These are phyloP conservation scores for Vanessa tameamea DNA, from an alignment of 1,140 invertebrate genomes.

Conservation along the genomic window DNA sequence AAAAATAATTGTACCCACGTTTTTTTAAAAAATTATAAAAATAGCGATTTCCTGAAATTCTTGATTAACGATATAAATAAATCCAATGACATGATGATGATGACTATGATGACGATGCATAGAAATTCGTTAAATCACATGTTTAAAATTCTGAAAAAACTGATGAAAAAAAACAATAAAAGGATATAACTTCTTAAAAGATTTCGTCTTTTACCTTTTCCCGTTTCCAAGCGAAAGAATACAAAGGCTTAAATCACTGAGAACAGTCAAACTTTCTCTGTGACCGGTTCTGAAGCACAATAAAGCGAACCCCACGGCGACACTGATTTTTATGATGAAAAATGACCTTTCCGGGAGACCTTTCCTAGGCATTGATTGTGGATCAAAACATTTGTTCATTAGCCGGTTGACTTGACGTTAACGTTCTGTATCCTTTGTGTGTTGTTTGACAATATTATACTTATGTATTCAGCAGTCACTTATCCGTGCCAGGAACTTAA, in stretches of 20 bases:
- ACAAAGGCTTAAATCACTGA: slow-evolving; percentile 25
- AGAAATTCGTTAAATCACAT: neutral
- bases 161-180: neutral
- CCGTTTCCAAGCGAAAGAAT: slow-evolving; percentile 8
- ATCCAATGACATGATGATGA: too few relatives aligned
- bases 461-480: too few relatives aligned
- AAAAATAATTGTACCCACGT: neutral
- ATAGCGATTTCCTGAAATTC: too few relatives aligned
- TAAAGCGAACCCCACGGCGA: slow-evolving; percentile 49
- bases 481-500: too few relatives aligned
- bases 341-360: slow-evolving; percentile 46
- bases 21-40: neutral
- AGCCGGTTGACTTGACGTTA: slow-evolving; percentile 42
- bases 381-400: slow-evolving; percentile 67
- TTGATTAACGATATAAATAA: too few relatives aligned
- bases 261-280: slow-evolving; percentile 58
- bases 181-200: neutral
- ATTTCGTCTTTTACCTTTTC: neutral
- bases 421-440: slow-evolving; percentile 27
- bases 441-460: neutral
- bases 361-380: slow-evolving; percentile 48
- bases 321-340: slow-evolving; percentile 64
- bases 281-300: slow-evolving; percentile 46
- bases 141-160: neutral
- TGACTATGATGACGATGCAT: too few relatives aligned